Evolutionary conservation across 2,797 vertebrate genomes (phyloP), one percentile per base, ranked within the genome.

Genomic region (Pseudotriccus pelzelni): DNA sequence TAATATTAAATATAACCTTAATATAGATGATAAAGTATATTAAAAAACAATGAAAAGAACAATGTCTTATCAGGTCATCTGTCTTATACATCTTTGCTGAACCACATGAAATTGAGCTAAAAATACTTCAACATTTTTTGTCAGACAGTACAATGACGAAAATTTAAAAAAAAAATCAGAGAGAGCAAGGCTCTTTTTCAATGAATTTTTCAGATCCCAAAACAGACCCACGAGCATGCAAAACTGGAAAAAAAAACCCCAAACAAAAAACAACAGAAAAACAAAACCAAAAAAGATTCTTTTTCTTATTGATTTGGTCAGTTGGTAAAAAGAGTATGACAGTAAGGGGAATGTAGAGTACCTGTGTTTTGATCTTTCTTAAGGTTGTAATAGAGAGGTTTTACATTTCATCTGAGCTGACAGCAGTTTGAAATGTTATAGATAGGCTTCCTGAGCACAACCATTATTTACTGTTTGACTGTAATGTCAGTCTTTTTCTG

Each of bases 381-480:
- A 97, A 97, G 97, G 98, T 97, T 97, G 90, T 94, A 97, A 97
- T 98, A 97, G 98, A 98, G 98, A 97, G 98, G 98, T 97, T 98
- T 98, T 96, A 97, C 98, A 98, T 99, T 99, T 98, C 98, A 98
- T 99, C 97, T 98, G 97, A 97, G 97, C 98, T 98, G 99, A 98
- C 98, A 98, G 98, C 98, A 97, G 98, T 98, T 98, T 98, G 98
- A 98, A 98, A 98, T 98, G 98, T 98, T 99, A 98, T 98, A 98
- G 98, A 99, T 98, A 98, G 98, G 97, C 98, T 98, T 98, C 97
- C 97, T 97, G 95, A 98, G 98, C 94, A 93, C 95, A 95, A 93
- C 98, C 97, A 98, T 99, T 99, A 99, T 99, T 99, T 99, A 99
- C 98, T 98, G 97, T 98, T 98, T 98, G 98, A 98, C 97, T 97